Conservation (phyloP, 2,888 invertebrate genomes). For the Epinotia brunnichana region DNA sequence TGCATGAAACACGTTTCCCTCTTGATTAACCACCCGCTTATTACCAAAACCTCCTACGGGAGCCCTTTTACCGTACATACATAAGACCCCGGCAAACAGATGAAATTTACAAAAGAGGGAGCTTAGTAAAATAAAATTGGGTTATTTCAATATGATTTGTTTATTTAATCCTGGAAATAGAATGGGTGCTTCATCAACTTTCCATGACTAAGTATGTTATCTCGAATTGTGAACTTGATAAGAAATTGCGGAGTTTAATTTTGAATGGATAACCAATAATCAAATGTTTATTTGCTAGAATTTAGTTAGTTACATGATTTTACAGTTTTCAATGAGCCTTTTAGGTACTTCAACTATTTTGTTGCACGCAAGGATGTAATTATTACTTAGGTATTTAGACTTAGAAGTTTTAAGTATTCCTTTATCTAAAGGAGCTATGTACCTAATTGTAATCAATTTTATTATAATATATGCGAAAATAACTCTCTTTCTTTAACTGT, state of each 20-base stretch:
- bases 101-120: slow-evolving; percentile 59
- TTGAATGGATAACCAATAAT: background rate
- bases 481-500: too few relatives aligned
- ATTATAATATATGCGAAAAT: too few relatives aligned
- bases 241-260: background rate
- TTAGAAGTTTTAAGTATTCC: too few relatives aligned
- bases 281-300: too few relatives aligned
- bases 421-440: too few relatives aligned
- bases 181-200: slow-evolving; percentile 21
- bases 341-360: too few relatives aligned
- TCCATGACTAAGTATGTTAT: background rate
- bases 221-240: slow-evolving; percentile 9
- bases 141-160: slow-evolving; percentile 58
- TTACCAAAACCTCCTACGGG: slow-evolving; percentile 32
- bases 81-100: slow-evolving; percentile 20
- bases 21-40: slow-evolving; percentile 64
- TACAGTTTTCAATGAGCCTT: too few relatives aligned
- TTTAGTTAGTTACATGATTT: too few relatives aligned
- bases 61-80: slow-evolving; percentile 13
- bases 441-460: too few relatives aligned
- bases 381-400: too few relatives aligned
- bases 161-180: slow-evolving; percentile 39
- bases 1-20: slow-evolving; percentile 67
- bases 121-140: slow-evolving; percentile 70
- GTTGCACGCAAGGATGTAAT: too few relatives aligned